Conservation (phyloP, 2,888 invertebrate genomes). For the Conistra vaccinii region DNA sequence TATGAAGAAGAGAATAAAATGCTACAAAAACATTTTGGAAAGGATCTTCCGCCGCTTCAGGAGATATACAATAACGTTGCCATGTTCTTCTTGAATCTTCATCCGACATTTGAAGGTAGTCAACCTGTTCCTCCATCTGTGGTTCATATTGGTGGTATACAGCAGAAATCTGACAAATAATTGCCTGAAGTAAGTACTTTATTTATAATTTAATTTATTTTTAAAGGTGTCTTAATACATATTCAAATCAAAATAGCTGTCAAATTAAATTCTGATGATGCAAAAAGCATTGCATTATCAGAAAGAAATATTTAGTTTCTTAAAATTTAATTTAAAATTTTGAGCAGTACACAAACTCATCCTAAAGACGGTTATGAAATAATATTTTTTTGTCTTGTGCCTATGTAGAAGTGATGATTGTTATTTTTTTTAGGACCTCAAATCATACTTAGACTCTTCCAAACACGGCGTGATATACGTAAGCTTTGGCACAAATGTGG, state of each 20-base stretch:
- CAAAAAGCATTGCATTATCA: background rate
- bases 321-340: background rate
- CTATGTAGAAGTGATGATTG: background rate
- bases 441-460: conserved; percentile 79
- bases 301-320: too few relatives aligned
- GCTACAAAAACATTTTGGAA: conserved; percentile 20
- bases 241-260: too few relatives aligned
- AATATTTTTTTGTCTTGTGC: background rate
- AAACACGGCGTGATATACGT: conserved; percentile 83
- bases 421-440: conserved; percentile 75
- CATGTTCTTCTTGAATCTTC: conserved; percentile 30
- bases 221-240: background rate
- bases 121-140: conserved; percentile 36
- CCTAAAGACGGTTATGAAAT: too few relatives aligned
- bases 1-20: conserved; percentile 21
- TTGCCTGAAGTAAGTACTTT: conserved; percentile 26
- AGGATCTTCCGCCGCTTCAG: conserved; percentile 9
- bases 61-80: conserved; percentile 29
- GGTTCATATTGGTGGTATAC: conserved; percentile 30
- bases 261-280: background rate
- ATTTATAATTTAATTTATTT: background rate
- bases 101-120: conserved; percentile 24
- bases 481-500: conserved; percentile 84
- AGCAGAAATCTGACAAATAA: conserved; percentile 27
- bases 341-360: background rate